Conservation (phyloP, 2,797 vertebrate genomes). For the Paguma larvata region DNA sequence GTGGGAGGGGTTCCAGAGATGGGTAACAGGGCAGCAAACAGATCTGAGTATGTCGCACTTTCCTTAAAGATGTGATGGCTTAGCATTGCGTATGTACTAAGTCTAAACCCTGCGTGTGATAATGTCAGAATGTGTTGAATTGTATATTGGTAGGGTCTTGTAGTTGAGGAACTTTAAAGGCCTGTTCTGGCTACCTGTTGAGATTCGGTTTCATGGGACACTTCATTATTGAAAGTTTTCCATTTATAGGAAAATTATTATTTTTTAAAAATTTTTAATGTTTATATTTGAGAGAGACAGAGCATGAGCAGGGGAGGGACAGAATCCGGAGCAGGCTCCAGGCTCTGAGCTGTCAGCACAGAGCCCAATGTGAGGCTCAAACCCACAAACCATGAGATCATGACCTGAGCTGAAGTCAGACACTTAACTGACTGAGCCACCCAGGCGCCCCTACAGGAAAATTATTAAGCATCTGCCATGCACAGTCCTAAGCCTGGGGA, state of each 20-base stretch:
- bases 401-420: too few relatives aligned
- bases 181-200: neutral
- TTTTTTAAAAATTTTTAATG: too few relatives aligned
- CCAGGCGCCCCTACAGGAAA: neutral
- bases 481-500: neutral
- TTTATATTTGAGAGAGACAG: too few relatives aligned
- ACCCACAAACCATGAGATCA: too few relatives aligned
- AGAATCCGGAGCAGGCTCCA: too few relatives aligned
- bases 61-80: conserved; percentile 41
- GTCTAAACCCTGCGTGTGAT: neutral
- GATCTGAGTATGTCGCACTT: neutral
- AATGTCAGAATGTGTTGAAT: conserved; percentile 45
- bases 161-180: neutral
- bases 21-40: conserved; percentile 5
- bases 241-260: conserved; percentile 28
- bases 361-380: too few relatives aligned
- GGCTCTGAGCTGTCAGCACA: too few relatives aligned
- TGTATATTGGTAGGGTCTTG: conserved; percentile 54
- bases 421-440: too few relatives aligned
- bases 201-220: conserved; percentile 39
- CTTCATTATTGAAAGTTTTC: conserved; percentile 56
- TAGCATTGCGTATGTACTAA: neutral
- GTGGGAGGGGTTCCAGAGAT: neutral
- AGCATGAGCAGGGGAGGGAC: too few relatives aligned
- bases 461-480: neutral